Base-by-base conservation (phyloP, 2,888 invertebrate species). In the Drosophila demipolita region DNA sequence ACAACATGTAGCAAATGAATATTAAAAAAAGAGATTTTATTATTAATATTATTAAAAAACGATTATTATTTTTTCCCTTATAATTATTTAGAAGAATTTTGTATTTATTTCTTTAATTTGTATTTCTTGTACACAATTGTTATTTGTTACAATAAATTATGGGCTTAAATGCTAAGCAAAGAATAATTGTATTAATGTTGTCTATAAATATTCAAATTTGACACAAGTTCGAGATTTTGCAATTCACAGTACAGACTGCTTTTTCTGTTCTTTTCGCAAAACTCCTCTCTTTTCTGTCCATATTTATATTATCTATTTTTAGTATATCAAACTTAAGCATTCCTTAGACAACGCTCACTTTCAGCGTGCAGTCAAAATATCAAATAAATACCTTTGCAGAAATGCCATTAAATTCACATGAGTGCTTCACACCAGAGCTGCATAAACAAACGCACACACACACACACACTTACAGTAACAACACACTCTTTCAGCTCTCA, bases 371-470 rank as follows among this genome's bases (percentile, higher is more conserved):
- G 64, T 61, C 66, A 55, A 83, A 81, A 68, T 60, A 71, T 57
- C 45, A 70, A 64, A 58, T 61, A 72, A 63, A 80, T 75, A 67
- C 48, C 66, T 63, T 48, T 17, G 69, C 69, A 58, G 73, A 77
- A 78, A 78, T 71, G 62, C 75, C 50, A 77, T 78, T 80, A 77
- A 80, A 72, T 86, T 78, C 83, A 83, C 83, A 88, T 83, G 89
- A 75, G 65, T 88, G 83, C 69, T 77, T 80, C 69, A 73, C 74
- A 85, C 68, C 70, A 75, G 63, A 69, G 26, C 59, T 48, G 55
- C 29, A 65, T 20, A 61, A 52, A 63, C 66, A 64, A 29, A 53
- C 42, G 32, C 52, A 53, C 33, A 42, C 40, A 29, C 29, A 50
- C 53, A 58, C 50, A 15, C 12, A 26, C 62, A 64, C 57, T 60